Evolutionary conservation across 2,888 invertebrate genomes (phyloP).

Genomic region (Drosophila meridionalis): DNA sequence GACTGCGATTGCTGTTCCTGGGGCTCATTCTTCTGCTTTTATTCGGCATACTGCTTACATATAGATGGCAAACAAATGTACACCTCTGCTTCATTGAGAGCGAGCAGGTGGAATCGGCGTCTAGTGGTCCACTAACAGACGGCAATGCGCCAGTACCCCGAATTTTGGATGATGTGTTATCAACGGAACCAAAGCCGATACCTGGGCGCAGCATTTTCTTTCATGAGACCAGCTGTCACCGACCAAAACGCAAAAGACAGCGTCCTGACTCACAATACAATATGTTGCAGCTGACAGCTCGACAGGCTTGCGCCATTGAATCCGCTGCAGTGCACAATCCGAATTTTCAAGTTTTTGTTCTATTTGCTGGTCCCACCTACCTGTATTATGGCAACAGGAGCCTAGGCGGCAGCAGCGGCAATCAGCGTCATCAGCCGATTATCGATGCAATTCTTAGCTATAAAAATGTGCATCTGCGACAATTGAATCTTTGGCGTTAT

Average conservation of each 20-base stretch:
- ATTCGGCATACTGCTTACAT: slow-evolving; percentile 53
- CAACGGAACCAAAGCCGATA: slow-evolving; percentile 75
- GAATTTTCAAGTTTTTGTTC: slow-evolving; percentile 78
- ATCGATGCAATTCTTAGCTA: slow-evolving; percentile 79
- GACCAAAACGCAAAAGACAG: slow-evolving; percentile 35
- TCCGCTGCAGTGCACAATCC: slow-evolving; percentile 83
- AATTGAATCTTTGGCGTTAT: slow-evolving; percentile 83
- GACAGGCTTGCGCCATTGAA: slow-evolving; percentile 84
- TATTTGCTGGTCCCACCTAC: slow-evolving; percentile 82
- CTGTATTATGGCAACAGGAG: slow-evolving; percentile 45
- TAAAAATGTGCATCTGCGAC: slow-evolving; percentile 81
- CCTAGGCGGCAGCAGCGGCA: slow-evolving; percentile 31
- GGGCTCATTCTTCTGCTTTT: slow-evolving; percentile 53
- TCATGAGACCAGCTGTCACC: slow-evolving; percentile 84
- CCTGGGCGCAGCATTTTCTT: slow-evolving; percentile 84
- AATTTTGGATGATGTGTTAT: slow-evolving; percentile 79
- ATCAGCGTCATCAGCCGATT: slow-evolving; percentile 51
- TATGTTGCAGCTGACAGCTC: slow-evolving; percentile 69
- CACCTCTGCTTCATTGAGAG: slow-evolving; percentile 75
- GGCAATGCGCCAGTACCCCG: slow-evolving; percentile 12
- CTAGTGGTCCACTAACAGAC: slow-evolving; percentile 1
- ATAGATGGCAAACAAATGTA: slow-evolving; percentile 56
- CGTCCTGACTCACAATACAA: slow-evolving; percentile 39
- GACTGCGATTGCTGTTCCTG: slow-evolving; percentile 73
- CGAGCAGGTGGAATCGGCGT: slow-evolving; percentile 7